Percentiles rank a stretch among this genome's conserved stretches.
These are phyloP conservation scores for Stenichneumon culpator DNA, from an alignment of 2,888 invertebrate species.

Conservation along the genomic window DNA sequence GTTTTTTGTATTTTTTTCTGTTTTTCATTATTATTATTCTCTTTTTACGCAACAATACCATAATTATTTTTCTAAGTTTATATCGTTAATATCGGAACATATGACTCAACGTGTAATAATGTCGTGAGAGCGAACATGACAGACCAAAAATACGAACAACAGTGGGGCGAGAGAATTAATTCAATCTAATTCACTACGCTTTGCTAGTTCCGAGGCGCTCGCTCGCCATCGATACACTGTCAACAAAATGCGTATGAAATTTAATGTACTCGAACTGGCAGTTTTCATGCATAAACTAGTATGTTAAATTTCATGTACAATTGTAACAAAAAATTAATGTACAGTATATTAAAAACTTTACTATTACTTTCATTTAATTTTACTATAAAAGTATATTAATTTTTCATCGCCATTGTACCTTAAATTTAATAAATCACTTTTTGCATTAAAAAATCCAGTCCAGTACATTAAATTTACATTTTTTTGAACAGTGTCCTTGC, in stretches of 20 bases:
- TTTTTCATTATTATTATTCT: background rate
- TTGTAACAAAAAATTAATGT: no score
- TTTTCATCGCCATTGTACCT: no score
- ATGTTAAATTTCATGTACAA: no score
- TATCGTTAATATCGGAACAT: constrained; percentile 31
- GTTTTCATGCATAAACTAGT: no score
- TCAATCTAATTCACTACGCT: constrained; percentile 1
- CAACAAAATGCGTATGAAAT: no score
- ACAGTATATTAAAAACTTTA: no score
- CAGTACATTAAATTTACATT: no score
- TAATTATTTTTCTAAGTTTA: constrained; percentile 7
- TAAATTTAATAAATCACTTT: no score
- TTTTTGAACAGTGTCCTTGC: background rate
- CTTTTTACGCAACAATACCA: constrained; percentile 2
- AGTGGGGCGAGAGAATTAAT: constrained; percentile 25
- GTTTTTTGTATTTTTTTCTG: background rate
- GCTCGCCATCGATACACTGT: background rate
- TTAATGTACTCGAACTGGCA: no score
- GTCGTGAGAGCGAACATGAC: constrained; percentile 65
- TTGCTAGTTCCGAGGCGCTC: background rate
- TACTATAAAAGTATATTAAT: no score
- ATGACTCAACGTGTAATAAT: constrained; percentile 66
- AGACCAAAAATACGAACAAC: constrained; percentile 68
- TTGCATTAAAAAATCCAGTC: no score
- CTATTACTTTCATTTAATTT: no score